Percentiles rank a stretch among this genome's conserved stretches.
phyloP scores from a whole-genome alignment of 2,113 vertebrate species.

The Saimiri boliviensis region DNA sequence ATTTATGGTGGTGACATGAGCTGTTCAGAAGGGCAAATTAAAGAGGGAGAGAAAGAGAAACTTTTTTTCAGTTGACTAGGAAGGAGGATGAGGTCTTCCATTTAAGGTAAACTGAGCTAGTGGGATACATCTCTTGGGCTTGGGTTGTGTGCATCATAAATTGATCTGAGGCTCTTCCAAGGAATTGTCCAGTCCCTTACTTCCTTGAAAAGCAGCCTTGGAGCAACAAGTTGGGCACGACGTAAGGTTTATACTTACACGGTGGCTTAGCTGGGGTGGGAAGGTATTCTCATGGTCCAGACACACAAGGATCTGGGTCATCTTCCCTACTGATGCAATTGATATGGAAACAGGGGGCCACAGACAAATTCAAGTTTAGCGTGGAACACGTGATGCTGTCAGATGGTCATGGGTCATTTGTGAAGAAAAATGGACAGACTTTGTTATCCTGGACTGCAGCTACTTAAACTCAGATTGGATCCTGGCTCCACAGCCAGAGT shows the following conservation, averaged over 20 bases:
- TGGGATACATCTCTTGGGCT: neutral
- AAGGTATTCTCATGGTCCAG: neutral
- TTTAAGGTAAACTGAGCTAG: neutral
- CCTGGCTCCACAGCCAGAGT: neutral
- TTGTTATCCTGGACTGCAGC: neutral
- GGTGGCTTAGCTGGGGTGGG: neutral
- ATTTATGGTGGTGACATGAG: neutral
- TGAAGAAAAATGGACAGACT: neutral
- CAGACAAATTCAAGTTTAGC: neutral
- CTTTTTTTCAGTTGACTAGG: neutral
- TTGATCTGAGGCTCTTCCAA: neutral
- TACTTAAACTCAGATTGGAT: neutral
- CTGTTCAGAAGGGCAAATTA: neutral
- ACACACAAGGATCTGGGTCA: neutral
- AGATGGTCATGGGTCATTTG: neutral
- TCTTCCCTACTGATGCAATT: neutral
- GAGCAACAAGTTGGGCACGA: neutral
- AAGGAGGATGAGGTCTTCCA: neutral
- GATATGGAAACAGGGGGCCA: neutral
- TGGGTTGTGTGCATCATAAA: neutral
- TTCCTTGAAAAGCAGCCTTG: neutral
- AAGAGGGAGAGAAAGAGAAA: neutral
- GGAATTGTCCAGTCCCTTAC: neutral
- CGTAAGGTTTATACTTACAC: neutral
- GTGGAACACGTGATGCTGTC: accelerated